These are phyloP conservation scores for Cheilosia vulpina DNA, from an alignment of 2,888 invertebrate genomes.

Conservation along the genomic window DNA sequence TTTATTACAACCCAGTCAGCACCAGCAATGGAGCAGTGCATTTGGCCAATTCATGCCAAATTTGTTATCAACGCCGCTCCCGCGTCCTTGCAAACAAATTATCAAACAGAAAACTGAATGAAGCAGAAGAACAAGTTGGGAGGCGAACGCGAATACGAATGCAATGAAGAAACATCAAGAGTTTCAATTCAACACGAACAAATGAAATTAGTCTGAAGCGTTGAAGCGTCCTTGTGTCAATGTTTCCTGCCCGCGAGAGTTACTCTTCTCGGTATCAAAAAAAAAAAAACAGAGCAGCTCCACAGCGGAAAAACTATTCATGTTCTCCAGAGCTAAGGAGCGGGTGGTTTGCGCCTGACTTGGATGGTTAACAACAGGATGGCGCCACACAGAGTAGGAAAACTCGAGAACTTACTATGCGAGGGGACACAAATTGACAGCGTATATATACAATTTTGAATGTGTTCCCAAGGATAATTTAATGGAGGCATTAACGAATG, in stretches of 20 bases:
- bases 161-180: conserved; percentile 36
- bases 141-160: conserved; percentile 16
- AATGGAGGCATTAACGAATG: conserved; percentile 60
- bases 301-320: conserved; percentile 47
- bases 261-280: conserved; percentile 22
- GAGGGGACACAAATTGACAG: conserved; percentile 52
- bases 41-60: conserved; percentile 74
- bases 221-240: conserved; percentile 71
- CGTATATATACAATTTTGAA: conserved; percentile 58
- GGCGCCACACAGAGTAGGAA: conserved; percentile 53
- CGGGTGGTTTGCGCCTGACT: conserved; percentile 16
- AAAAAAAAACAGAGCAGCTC: conserved; percentile 29
- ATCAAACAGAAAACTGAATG: conserved; percentile 57
- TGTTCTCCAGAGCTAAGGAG: conserved; percentile 27
- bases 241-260: conserved; percentile 61
- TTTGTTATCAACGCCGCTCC: conserved; percentile 61
- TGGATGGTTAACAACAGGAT: conserved; percentile 59
- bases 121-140: conserved; percentile 32
- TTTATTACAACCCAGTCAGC: conserved; percentile 60
- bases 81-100: conserved; percentile 2
- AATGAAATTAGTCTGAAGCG: conserved; percentile 74
- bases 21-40: conserved; percentile 62
- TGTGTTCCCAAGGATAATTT: conserved; percentile 68
- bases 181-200: conserved; percentile 70
- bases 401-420: conserved; percentile 40